Evolutionary conservation across 2,113 vertebrate species (phyloP).

Genomic region (Machaerirhynchus nigripectus): DNA sequence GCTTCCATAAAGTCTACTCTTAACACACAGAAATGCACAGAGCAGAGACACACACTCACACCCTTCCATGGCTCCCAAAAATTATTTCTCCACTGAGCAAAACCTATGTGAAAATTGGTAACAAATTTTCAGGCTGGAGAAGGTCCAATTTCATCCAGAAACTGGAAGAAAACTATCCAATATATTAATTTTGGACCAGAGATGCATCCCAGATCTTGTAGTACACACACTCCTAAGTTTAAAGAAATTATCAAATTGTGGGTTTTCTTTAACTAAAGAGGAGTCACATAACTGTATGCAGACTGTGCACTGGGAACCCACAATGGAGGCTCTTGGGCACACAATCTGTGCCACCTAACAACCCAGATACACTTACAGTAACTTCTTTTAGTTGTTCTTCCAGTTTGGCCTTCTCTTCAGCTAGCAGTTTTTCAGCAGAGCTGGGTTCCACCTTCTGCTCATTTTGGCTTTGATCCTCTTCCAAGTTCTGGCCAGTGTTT

Average conservation of each 20-base stretch:
- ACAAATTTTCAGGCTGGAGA: background rate
- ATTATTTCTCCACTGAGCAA: background rate
- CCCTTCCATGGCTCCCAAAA: background rate
- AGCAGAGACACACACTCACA: background rate
- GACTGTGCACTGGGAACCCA: background rate
- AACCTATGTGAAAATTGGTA: background rate
- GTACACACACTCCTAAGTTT: background rate
- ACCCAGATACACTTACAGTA: slow-evolving; percentile 70
- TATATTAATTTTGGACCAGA: background rate
- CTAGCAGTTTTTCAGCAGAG: slow-evolving; percentile 71
- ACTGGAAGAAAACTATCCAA: background rate
- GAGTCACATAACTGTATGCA: background rate
- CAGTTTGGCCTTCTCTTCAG: slow-evolving; percentile 86
- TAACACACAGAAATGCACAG: background rate
- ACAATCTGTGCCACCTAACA: background rate
- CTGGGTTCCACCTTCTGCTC: slow-evolving; percentile 75
- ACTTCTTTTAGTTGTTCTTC: slow-evolving; percentile 90
- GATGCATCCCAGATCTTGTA: background rate
- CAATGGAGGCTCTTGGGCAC: background rate
- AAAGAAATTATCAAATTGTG: background rate
- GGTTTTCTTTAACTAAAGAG: background rate
- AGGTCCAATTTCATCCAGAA: background rate
- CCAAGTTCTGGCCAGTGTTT: slow-evolving; percentile 73
- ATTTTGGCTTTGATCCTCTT: slow-evolving; percentile 74
- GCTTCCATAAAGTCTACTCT: background rate